Evolutionary conservation across 2,797 vertebrate species (phyloP).

Genomic region (Phoebastria nigripes): DNA sequence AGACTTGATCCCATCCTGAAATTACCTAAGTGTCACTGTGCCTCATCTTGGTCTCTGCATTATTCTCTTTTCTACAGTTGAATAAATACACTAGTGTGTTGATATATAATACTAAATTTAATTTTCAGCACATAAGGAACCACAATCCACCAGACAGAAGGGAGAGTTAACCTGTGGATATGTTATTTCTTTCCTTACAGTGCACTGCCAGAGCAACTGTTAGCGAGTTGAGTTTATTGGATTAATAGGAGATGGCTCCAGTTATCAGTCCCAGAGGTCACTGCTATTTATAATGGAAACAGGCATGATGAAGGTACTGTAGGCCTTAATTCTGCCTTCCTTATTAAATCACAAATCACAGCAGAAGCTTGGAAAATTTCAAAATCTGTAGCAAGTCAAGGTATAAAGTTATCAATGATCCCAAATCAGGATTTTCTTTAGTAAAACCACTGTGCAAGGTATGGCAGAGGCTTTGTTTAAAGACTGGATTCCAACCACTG

Average conservation of each 20-base stretch:
- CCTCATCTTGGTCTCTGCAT: not conserved
- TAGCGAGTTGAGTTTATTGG: not conserved
- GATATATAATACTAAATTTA: not conserved
- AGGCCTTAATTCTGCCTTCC: not conserved
- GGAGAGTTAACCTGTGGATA: not conserved
- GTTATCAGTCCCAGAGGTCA: not conserved
- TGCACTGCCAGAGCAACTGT: not conserved
- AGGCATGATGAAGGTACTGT: not conserved
- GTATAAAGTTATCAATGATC: not conserved
- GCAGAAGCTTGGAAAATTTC: not conserved
- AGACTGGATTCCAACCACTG: not conserved
- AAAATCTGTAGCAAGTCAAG: not conserved
- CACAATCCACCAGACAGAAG: not conserved
- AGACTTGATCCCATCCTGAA: not conserved
- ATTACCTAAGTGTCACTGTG: not conserved
- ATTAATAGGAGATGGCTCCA: not conserved
- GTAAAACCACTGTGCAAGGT: not conserved
- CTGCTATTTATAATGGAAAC: not conserved
- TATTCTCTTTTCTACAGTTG: not conserved
- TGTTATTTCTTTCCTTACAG: not conserved
- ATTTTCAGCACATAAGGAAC: not conserved
- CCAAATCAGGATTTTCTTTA: not conserved
- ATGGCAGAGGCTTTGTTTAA: not conserved
- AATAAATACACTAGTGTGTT: not conserved
- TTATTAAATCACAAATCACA: not conserved